Evolutionary conservation across 2,797 vertebrate genomes (phyloP).

Genomic region (Paratrypauchen microcephalus): DNA sequence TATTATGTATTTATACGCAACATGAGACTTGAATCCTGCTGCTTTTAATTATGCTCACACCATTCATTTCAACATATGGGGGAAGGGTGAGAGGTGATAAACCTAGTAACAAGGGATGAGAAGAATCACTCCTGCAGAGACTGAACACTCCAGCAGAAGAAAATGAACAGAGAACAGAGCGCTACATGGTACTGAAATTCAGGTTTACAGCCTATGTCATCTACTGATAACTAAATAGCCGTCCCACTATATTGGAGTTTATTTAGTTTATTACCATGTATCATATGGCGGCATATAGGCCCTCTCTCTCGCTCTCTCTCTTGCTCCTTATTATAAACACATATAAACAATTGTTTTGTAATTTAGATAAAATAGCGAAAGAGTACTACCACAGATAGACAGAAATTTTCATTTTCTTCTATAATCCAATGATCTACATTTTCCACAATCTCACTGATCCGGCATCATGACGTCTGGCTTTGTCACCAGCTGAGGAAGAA

Average conservation of each 20-base stretch:
- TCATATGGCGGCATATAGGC: background rate
- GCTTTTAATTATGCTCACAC: slow-evolving; percentile 65
- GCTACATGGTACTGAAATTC: background rate
- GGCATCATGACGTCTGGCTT: slow-evolving; percentile 49
- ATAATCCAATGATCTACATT: slow-evolving; percentile 52
- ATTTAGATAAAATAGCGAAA: no score
- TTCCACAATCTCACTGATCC: slow-evolving; percentile 58
- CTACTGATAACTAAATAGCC: background rate
- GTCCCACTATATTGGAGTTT: background rate
- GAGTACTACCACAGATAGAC: slow-evolving; percentile 2
- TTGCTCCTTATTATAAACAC: background rate
- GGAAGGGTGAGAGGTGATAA: slow-evolving; percentile 26
- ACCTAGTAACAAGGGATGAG: slow-evolving; percentile 15
- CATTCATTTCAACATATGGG: slow-evolving; percentile 33
- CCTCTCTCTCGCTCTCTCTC: no score
- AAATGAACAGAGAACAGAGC: background rate
- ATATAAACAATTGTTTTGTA: background rate
- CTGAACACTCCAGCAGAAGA: background rate
- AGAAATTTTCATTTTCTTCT: slow-evolving; percentile 22
- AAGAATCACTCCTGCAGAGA: slow-evolving; percentile 25
- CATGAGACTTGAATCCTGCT: slow-evolving; percentile 53
- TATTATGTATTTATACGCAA: slow-evolving; percentile 46
- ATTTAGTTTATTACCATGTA: background rate
- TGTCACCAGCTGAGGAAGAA: slow-evolving; percentile 54
- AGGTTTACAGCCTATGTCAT: background rate